Conservation (phyloP, 2,888 invertebrate genomes). For the Seladonia tumulorum region DNA sequence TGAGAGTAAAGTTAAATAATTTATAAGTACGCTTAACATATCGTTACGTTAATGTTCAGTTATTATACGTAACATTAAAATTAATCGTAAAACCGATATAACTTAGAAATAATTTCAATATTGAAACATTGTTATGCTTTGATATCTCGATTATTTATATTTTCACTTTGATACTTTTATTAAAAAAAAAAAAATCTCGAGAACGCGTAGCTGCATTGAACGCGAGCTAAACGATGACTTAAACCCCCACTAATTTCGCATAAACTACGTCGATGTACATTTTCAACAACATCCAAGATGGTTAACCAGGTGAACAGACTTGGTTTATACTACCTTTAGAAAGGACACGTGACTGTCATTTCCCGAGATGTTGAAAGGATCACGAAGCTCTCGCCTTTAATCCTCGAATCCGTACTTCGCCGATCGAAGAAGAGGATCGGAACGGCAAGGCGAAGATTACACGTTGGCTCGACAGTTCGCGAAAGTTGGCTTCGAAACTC, state of each 20-base stretch:
- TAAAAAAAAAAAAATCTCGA: too few relatives aligned
- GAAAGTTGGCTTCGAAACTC: slow-evolving; percentile 53
- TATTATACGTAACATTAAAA: not conserved
- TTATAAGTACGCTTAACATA: not conserved
- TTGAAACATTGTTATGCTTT: not conserved
- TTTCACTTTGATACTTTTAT: too few relatives aligned
- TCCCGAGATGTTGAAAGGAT: slow-evolving; percentile 39
- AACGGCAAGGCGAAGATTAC: slow-evolving; percentile 45
- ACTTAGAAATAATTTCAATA: not conserved
- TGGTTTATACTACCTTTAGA: not conserved
- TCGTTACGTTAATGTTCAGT: not conserved
- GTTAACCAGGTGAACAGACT: not conserved
- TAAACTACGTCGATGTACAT: not conserved
- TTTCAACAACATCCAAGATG: not conserved
- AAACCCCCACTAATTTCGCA: not conserved
- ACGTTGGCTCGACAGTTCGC: slow-evolving; percentile 45
- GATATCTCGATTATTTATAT: not conserved
- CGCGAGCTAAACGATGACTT: not conserved
- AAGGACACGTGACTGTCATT: not conserved
- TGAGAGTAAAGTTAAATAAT: not conserved
- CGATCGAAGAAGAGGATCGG: slow-evolving; percentile 31
- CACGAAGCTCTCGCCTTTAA: slow-evolving; percentile 48
- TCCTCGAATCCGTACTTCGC: slow-evolving; percentile 40
- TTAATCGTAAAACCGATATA: not conserved
- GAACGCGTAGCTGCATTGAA: not conserved